Evolutionary conservation across 2,888 invertebrate genomes (phyloP).

Genomic region (Apodemia zela): DNA sequence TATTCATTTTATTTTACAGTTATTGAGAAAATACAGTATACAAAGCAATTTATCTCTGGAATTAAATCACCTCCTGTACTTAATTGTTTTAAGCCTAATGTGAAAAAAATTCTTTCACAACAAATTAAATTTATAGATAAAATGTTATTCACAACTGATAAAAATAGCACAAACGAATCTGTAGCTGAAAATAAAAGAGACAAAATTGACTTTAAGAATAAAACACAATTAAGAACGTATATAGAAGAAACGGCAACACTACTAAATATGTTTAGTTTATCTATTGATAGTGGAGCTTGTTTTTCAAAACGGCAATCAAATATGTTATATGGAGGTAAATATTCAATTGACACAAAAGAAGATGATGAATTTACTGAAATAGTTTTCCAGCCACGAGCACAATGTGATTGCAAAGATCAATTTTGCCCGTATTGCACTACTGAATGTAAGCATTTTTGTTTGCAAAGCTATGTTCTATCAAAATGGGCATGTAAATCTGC

Average conservation of each 20-base stretch:
- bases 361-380: constrained; percentile 27
- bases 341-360: constrained; percentile 25
- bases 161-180: neutral
- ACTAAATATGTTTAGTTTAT: constrained; percentile 43
- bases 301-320: constrained; percentile 26
- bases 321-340: constrained; percentile 26
- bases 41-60: constrained; percentile 36
- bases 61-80: neutral
- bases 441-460: constrained; percentile 50
- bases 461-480: constrained; percentile 46
- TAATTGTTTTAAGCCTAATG: neutral
- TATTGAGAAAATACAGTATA: constrained; percentile 39
- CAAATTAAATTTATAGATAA: neutral
- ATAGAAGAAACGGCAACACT: constrained; percentile 42
- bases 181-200: neutral
- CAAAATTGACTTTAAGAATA: constrained; percentile 22
- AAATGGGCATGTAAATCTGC: constrained; percentile 52
- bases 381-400: neutral
- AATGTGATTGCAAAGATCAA: constrained; percentile 45
- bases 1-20: constrained; percentile 40
- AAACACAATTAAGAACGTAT: neutral
- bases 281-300: constrained; percentile 48
- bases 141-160: constrained; percentile 17
- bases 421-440: constrained; percentile 45
- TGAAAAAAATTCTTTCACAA: neutral